Evolutionary conservation across 92 coral and sea anemone species (phyloP).

Genomic region (Scolanthus callimorphus): DNA sequence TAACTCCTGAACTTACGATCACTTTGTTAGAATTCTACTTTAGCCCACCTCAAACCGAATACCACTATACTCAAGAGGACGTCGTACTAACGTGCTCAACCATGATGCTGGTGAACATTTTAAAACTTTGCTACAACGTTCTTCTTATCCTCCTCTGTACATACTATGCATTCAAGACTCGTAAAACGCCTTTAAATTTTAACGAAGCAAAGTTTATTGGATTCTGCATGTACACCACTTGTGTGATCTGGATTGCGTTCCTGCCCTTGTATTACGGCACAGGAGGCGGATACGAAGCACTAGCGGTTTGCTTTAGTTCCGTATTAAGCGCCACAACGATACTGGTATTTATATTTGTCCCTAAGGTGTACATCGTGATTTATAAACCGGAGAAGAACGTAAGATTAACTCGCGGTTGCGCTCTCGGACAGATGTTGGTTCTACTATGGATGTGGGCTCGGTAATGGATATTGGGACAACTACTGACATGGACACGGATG

Average conservation of each 20-base stretch:
- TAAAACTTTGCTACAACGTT: constrained; percentile 54
- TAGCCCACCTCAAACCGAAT: constrained; percentile 37
- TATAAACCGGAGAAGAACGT: constrained; percentile 70
- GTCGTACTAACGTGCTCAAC: constrained; percentile 42
- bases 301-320: constrained; percentile 57
- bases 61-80: constrained; percentile 19
- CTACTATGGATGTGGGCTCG: too few species aligned
- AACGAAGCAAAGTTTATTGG: constrained; percentile 85
- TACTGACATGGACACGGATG: constrained; percentile 1
- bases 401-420: constrained; percentile 59
- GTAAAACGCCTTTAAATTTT: constrained; percentile 72
- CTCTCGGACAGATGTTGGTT: constrained; percentile 55
- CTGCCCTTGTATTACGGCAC: constrained; percentile 68
- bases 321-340: constrained; percentile 70
- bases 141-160: constrained; percentile 61
- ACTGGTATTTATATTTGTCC: constrained; percentile 56
- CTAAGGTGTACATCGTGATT: constrained; percentile 66
- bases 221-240: constrained; percentile 72
- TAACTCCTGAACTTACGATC: constrained; percentile 57
- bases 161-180: constrained; percentile 72
- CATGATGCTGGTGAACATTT: constrained; percentile 13
- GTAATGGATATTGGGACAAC: constrained; percentile 8
- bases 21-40: constrained; percentile 33
- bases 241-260: constrained; percentile 72
- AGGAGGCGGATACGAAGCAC: constrained; percentile 49